Base-by-base conservation (phyloP, 2,888 invertebrate genomes). In the Dione vanillae region DNA sequence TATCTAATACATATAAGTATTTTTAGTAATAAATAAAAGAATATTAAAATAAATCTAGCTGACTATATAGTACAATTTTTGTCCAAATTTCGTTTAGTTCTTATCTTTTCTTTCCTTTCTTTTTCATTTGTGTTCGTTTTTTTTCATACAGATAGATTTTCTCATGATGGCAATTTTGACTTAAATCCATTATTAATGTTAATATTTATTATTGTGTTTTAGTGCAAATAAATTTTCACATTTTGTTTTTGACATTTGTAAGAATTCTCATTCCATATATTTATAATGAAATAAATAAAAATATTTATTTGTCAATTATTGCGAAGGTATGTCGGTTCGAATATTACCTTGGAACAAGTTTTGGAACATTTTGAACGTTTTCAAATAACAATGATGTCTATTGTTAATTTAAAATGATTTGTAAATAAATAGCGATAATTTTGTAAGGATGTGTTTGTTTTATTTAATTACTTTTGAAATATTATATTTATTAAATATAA, bases 351-450 rank as follows among this genome's bases (percentile, higher is more conserved):
- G 14, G 45, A 73, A 56, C 51, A 71, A 49, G 40, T 37, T 51
- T 67, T 62, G 72, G 61, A 56, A 58, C 20, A 69, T 74, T 68
- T 72, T 69, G 61, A 65, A 51, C 70, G 69, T 74, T 62, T 68
- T 78, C 72, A 73, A 73, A 76, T 78, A 76, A 78, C 76, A 77
- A 64, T 71, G 70, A 67, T n/a, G n/a, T n/a, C 67, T n/a, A 62
- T 58, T 71, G 66, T 71, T 62, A 67, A 56, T 43, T 68, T 69
- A 62, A 70, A 52, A 14, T 72, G 62, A 83, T 80, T 77, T 87
- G 87, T 88, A 88, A 88, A 88, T 87, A 88, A 88, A 80, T 59
- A 43, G 20, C 75, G 78, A 81, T 73, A 80, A 79, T 83, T 82
- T 80, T 75, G 71, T 76, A 75, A 67, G 16, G 10, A 58, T n/a